Evolutionary conservation across 1,140 invertebrate genomes (phyloP), one percentile per base, ranked within the genome.

Genomic region (Aporrectodea caliginosa): DNA sequence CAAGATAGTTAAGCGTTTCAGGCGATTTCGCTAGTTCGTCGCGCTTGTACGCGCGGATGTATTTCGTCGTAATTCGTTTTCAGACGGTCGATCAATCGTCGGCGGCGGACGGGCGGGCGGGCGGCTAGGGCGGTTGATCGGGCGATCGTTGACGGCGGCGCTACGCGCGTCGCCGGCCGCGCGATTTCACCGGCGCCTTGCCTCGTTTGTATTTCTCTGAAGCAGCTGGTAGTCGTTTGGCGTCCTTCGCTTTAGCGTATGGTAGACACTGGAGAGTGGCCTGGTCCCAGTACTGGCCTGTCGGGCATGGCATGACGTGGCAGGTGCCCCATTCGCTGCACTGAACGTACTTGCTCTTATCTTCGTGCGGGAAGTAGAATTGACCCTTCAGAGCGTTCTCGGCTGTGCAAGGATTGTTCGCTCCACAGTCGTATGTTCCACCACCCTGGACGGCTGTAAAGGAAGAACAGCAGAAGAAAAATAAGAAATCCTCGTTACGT

Each of bases 321-420:
- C 78, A 73, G 22, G 32, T 22, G 32, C 78, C 78, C 78, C 78
- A 79, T 30, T 79, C 78, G 35, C 69, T 71, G 35, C 78, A 79
- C 69, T 79, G 78, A 27, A 79, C 69, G 29, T 34, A 79, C 27
- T 73, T 75, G 33, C 22, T 32, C 0, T 0, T 12, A 31, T 31
- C 43, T n/a, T 22, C 14, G 31, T 74, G 71, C 0, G 70, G 31
- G 69, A 73, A 74, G 32, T 79, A 79, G 29, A 79, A 79, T 30
- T 75, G 1, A 2, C 34, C 71, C 34, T 33, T 34, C 22, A 22
- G 31, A 16, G 69, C 69, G 69, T 79, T 79, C 32, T 73, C 71
- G 1, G 69, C 16, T 6, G 78, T 79, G 71, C 78, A 79, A 0
- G 78, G 78, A 27, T 73, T 79, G 71, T 79, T 79, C 16, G 6